Evolutionary conservation across 2,797 vertebrate species (phyloP).

Genomic region (Microcaecilia unicolor): DNA sequence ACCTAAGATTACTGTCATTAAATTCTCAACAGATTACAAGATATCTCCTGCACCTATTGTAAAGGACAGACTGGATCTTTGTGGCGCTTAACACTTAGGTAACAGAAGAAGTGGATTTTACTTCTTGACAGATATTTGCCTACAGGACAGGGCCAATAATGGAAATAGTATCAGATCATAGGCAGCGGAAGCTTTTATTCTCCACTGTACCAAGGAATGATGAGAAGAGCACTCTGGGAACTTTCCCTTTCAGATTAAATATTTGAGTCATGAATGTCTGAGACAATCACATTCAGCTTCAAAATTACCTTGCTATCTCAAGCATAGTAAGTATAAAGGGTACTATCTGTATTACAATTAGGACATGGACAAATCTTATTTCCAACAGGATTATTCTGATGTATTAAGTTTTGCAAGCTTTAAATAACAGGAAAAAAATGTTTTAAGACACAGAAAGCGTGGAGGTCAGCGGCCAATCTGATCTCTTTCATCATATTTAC

Average conservation of each 20-base stretch:
- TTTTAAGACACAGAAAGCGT: too few relatives aligned
- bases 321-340: conserved; percentile 54
- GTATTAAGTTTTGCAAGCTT: too few relatives aligned
- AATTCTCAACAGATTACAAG: conserved; percentile 48
- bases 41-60: conserved; percentile 18
- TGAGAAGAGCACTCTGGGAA: conserved; percentile 53
- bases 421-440: too few relatives aligned
- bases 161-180: conserved; percentile 64
- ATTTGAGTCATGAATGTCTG: conserved; percentile 58
- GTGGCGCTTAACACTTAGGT: conserved; percentile 16
- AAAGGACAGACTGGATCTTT: conserved; percentile 31
- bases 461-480: too few relatives aligned
- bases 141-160: conserved; percentile 61
- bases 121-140: conserved; percentile 61
- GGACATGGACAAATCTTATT: conserved; percentile 50
- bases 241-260: conserved; percentile 65
- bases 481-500: too few relatives aligned
- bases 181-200: conserved; percentile 57
- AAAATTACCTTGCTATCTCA: conserved; percentile 64
- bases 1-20: conserved; percentile 44
- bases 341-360: conserved; percentile 48
- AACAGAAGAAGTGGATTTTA: conserved; percentile 32
- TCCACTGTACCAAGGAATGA: conserved; percentile 46
- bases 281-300: conserved; percentile 53
- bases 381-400: conserved; percentile 40